Percentiles rank a stretch among this genome's conserved stretches.
Conservation (phyloP, 2,113 vertebrate genomes). For the Chionis minor region DNA sequence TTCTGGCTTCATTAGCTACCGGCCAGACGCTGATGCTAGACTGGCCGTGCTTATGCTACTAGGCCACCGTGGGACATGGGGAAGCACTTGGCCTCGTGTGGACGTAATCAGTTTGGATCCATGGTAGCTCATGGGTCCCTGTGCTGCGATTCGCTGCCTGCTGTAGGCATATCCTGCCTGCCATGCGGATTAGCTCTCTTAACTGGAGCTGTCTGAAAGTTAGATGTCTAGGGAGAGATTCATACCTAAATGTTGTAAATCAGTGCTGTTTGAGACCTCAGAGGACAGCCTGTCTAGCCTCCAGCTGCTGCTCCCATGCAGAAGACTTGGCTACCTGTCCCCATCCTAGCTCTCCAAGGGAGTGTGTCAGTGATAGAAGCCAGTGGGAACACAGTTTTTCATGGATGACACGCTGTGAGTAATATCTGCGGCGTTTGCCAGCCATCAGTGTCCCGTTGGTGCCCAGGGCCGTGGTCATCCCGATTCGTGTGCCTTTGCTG, state of each 20-base stretch:
- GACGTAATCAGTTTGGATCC: not conserved
- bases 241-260: not conserved
- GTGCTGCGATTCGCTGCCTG: not conserved
- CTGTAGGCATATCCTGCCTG: not conserved
- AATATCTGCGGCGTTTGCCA: not conserved
- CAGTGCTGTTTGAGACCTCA: not conserved
- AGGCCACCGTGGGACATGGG: not conserved
- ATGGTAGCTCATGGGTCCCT: not conserved
- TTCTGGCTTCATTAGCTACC: not conserved
- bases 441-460: not conserved
- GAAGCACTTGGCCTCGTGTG: not conserved
- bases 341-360: not conserved
- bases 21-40: not conserved
- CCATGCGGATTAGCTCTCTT: conserved; percentile 16
- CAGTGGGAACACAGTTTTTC: not conserved
- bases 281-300: conserved; percentile 8
- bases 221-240: not conserved
- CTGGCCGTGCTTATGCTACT: not conserved
- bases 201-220: not conserved
- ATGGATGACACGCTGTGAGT: not conserved
- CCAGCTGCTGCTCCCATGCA: conserved; percentile 33
- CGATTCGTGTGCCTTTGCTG: not conserved
- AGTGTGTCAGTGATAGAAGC: not conserved
- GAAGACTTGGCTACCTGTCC: conserved; percentile 5
- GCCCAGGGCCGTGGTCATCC: not conserved